Percentiles rank a stretch among this genome's conserved stretches.
Evolutionary conservation across 2,797 vertebrate species (phyloP).

Genomic region (Scarus forsteni): DNA sequence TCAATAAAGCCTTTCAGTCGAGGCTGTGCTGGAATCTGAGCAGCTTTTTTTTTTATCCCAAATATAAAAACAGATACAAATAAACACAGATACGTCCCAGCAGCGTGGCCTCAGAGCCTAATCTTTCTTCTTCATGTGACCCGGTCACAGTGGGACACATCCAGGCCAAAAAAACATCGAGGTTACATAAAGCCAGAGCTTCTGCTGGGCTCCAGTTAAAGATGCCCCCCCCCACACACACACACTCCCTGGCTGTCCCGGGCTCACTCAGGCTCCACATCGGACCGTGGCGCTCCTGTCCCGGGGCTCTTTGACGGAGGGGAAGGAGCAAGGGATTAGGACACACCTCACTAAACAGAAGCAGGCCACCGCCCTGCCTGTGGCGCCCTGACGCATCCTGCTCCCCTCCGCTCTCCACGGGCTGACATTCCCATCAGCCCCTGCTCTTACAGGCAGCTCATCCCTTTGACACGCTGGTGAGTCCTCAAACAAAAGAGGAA

Average conservation of each 20-base stretch:
- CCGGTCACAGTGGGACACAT: constrained; percentile 35
- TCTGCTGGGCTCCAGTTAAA: constrained; percentile 43
- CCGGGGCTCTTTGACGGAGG: constrained; percentile 49
- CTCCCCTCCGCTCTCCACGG: constrained; percentile 59
- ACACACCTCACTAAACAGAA: constrained; percentile 69
- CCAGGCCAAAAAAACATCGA: constrained; percentile 43
- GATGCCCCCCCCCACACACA: constrained; percentile 27
- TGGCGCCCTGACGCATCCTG: constrained; percentile 72
- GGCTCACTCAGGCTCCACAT: constrained; percentile 34
- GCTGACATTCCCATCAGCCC: constrained; percentile 79
- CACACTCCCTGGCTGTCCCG: constrained; percentile 27
- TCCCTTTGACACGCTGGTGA: constrained; percentile 78
- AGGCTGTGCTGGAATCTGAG: background rate
- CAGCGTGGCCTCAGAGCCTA: background rate
- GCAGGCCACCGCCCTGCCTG: constrained; percentile 47
- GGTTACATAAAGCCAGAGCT: constrained; percentile 66
- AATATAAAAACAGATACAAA: too few species aligned
- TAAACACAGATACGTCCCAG: background rate
- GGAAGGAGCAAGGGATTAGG: constrained; percentile 66
- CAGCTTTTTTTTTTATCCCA: background rate
- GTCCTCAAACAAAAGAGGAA: constrained; percentile 51
- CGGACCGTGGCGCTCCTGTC: constrained; percentile 34
- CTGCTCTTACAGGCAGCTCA: constrained; percentile 60
- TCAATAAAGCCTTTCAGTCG: constrained; percentile 46
- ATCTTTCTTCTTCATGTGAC: constrained; percentile 34